Evolutionary conservation across 2,888 invertebrate genomes (phyloP).

Genomic region (Syritta pipiens): DNA sequence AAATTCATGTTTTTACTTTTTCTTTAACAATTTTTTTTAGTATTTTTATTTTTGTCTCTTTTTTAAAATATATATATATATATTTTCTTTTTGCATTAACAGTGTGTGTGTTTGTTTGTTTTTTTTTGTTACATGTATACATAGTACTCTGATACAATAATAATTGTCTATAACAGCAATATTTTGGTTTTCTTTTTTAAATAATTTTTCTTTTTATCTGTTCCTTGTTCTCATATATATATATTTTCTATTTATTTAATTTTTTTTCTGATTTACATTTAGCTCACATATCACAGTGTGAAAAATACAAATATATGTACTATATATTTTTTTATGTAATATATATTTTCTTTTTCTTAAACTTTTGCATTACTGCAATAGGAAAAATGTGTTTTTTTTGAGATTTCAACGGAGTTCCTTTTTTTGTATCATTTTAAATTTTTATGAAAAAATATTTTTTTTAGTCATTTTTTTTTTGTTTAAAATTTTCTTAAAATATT

Average conservation of each 20-base stretch:
- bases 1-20: constrained; percentile 44
- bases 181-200: constrained; percentile 8
- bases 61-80: constrained; percentile 27
- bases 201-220: constrained; percentile 1
- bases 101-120: constrained; percentile 24
- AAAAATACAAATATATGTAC: constrained; percentile 24
- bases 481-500: constrained; percentile 33
- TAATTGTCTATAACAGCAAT: constrained; percentile 61
- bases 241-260: not conserved
- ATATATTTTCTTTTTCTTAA: constrained; percentile 3
- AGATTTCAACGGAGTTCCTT: constrained; percentile 32
- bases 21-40: constrained; percentile 22
- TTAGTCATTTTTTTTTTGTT: not conserved
- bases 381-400: constrained; percentile 42
- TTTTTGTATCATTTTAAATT: no score
- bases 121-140: constrained; percentile 39
- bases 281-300: constrained; percentile 68
- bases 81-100: constrained; percentile 29
- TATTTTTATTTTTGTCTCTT: not conserved
- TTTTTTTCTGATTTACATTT: constrained; percentile 35
- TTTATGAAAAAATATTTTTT: constrained; percentile 51
- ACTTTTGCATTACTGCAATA: constrained; percentile 35
- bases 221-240: constrained; percentile 10
- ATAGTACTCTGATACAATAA: constrained; percentile 51
- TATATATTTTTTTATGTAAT: constrained; percentile 9